Conservation (phyloP, 1,140 invertebrate species). For the Pseudomyrmex sp. region DNA sequence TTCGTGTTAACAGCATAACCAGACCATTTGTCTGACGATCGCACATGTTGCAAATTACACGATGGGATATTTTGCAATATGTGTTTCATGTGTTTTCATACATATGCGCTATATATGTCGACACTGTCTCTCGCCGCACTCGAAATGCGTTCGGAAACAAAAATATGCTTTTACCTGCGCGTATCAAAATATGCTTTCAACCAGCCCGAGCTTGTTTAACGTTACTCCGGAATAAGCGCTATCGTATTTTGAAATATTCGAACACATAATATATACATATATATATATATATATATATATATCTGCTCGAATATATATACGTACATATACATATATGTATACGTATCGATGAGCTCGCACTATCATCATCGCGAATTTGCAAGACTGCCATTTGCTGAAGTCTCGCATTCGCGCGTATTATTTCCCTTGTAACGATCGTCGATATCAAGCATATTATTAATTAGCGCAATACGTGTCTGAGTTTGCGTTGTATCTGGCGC, state of each 20-base stretch:
- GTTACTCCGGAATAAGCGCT: conserved; percentile 42
- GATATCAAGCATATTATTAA: conserved; percentile 64
- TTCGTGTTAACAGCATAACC: not conserved
- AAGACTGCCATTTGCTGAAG: conserved; percentile 46
- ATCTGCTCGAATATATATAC: no score
- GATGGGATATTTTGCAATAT: conserved; percentile 39
- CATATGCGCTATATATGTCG: not conserved
- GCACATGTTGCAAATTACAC: conserved; percentile 39
- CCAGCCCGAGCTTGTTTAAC: conserved; percentile 31
- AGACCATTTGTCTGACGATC: conserved; percentile 15
- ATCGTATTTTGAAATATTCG: conserved; percentile 63
- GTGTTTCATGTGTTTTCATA: conserved; percentile 37
- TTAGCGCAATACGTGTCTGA: conserved; percentile 47
- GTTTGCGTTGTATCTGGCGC: conserved; percentile 56
- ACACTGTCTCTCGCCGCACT: not conserved
- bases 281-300: no score
- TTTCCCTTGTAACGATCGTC: conserved; percentile 64
- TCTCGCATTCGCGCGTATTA: conserved; percentile 27
- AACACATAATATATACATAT: not conserved
- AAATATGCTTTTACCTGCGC: conserved; percentile 56
- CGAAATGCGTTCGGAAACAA: conserved; percentile 39
- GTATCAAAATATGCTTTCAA: conserved; percentile 54
- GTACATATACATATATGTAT: no score
- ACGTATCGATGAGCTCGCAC: not conserved
- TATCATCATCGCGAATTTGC: conserved; percentile 28